Base-by-base conservation (phyloP, 2,113 vertebrate genomes). In the Nesospiza acunhae region DNA sequence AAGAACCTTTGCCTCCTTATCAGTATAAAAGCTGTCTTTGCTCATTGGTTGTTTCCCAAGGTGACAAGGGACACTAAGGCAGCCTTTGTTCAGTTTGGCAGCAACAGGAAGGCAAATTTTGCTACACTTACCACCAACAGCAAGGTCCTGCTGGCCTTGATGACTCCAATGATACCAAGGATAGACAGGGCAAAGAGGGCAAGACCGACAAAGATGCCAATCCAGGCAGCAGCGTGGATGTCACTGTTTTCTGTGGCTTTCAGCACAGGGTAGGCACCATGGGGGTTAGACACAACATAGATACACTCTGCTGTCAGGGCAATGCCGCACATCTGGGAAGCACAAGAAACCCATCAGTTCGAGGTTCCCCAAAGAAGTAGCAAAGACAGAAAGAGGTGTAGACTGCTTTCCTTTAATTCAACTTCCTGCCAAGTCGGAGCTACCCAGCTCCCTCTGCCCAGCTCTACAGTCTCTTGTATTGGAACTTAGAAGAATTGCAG, bases 251-350 rank as follows among this genome's bases (percentile, higher is more conserved):
- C 73, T 13, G 98, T 97, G 86, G 96, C 98, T 96, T 98, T 96
- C 19, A 98, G 96, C 24, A 98, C 85, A 2, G 98, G 96, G 78
- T 98, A 97, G 49, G 98, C 90, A 11, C 88, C 89, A 2, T 97
- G 33, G 17, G 98, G 97, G 74, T 98, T 97, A 0, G 98, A 97
- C 46, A 98, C 98, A 39, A 98, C 98, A 95, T 96, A 98, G 95
- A 98, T 98, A 90, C 98, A 98, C 85, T 98, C 98, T n/a, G 98
- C 98, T 1, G 97, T 98, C 95, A 98, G 97, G 49, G 98, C 98
- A 41, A 98, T 96, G 69, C 98, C 98, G 0, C 98, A 98, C 94
- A 98, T 96, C 98, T 98, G 93, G 52, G 69, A 87, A 96, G 41
- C 2, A 35, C 35, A 94, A 89, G 30, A 78, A 78, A 75, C 17